Base-by-base conservation (phyloP, 2,888 invertebrate species). In the Agrilus biguttatus region DNA sequence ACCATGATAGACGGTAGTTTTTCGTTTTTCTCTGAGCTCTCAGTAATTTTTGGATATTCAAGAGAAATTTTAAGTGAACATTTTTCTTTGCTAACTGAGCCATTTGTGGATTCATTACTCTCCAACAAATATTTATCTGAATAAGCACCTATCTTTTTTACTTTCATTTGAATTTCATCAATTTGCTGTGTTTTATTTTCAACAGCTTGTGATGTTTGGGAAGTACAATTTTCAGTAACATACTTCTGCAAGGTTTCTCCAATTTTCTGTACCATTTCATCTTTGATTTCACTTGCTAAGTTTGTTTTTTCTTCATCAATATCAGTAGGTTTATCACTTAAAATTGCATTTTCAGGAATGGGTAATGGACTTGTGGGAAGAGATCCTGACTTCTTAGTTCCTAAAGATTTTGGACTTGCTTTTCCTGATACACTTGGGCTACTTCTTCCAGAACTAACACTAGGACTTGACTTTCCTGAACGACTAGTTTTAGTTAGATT, bases 361-460 rank as follows among this genome's bases (percentile, higher is more conserved):
- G 67, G 70, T 38, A 66, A 51, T 8, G 70, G 70, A 54, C 70
- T 70, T 19, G 67, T 64, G 13, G 65, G 63, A 33, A 61, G 59
- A 5, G 64, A 63, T 21, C 49, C 48, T 28, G 49, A 40, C 42
- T 45, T 36, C 53, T 56, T 59, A 40, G 47, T 52, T 14, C 45
- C 73, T 2, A 78, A 74, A 40, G 74, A 66, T 50, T 75, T 68
- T 33, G 77, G 77, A 51, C 77, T 77, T 47, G 74, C 71, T 65
- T 76, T 77, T 6, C 76, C 76, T 23, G 74, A 71, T 1, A 74
- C 68, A 28, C 70, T 73, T 0, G 77, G 77, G 28, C 76, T 77
- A 49, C 70, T 74, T 51, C 72, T 71, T 0, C 74, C 74, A 7
- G 76, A 77, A 45, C 71, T 64, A 5, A 72, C 58, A 50, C 65